Conservation (phyloP, 2,888 invertebrate genomes). For the Cactoblastis cactorum region DNA sequence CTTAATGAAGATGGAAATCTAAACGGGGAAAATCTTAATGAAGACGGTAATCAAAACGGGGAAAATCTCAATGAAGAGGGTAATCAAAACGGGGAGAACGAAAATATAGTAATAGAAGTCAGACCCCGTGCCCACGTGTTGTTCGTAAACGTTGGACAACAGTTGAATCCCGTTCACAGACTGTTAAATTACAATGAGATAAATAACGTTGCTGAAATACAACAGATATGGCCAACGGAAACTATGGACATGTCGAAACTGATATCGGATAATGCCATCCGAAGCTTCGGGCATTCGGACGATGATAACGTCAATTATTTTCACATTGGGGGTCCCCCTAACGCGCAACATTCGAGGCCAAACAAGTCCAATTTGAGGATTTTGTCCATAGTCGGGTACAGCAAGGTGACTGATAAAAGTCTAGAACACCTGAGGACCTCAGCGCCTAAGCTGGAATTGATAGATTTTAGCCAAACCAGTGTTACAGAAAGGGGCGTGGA, state of each 20-base stretch:
- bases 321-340: constrained; percentile 35
- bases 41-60: background rate
- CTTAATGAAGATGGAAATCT: background rate
- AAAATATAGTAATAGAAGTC: background rate
- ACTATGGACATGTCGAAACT: constrained; percentile 19
- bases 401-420: constrained; percentile 81
- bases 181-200: constrained; percentile 21
- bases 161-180: constrained; percentile 31
- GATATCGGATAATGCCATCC: constrained; percentile 52
- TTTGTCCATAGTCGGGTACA: constrained; percentile 79
- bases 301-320: constrained; percentile 51
- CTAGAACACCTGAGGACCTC: constrained; percentile 80
- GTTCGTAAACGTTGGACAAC: constrained; percentile 46
- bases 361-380: constrained; percentile 70
- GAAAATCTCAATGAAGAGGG: background rate
- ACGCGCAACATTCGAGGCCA: constrained; percentile 31
- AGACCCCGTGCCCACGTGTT: constrained; percentile 38
- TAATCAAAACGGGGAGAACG: background rate
- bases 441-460: constrained; percentile 74
- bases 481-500: constrained; percentile 81
- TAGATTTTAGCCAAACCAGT: constrained; percentile 84
- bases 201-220: no score
- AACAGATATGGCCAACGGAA: background rate
- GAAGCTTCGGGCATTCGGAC: constrained; percentile 53
- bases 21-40: background rate